These are phyloP conservation scores for Stramonita haemastoma DNA, from an alignment of 2,888 invertebrate genomes.

Conservation along the genomic window DNA sequence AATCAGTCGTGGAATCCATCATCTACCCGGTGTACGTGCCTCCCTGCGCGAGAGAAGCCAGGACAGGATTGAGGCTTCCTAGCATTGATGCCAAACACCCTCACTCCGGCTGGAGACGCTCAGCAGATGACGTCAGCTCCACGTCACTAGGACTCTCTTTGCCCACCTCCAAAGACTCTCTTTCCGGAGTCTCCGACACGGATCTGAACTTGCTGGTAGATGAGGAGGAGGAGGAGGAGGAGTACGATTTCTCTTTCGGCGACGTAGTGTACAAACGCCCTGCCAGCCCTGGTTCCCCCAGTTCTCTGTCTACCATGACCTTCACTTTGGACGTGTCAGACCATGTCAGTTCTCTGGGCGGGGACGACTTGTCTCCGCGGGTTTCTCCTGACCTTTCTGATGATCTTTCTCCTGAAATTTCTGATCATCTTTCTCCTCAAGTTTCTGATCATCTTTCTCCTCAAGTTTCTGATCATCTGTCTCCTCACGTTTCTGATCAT, in stretches of 20 bases:
- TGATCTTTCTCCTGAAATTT: neutral
- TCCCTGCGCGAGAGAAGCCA: slow-evolving; percentile 7
- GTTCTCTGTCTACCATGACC: neutral
- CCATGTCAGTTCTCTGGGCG: neutral
- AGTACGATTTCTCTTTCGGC: neutral
- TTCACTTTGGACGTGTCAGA: neutral
- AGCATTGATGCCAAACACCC: neutral
- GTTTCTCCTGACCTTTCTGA: neutral
- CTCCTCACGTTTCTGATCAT: neutral
- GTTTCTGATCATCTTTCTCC: neutral
- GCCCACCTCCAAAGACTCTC: neutral
- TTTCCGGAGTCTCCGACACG: neutral
- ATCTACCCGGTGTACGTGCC: slow-evolving; percentile 27
- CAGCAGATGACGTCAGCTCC: neutral
- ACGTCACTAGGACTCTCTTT: too few species aligned
- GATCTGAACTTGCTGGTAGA: neutral
- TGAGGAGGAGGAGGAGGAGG: neutral
- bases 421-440: neutral
- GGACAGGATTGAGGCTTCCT: neutral
- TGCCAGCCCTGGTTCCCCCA: neutral
- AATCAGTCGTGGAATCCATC: slow-evolving; percentile 20
- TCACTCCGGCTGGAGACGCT: neutral
- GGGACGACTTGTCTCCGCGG: neutral
- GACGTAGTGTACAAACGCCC: neutral
- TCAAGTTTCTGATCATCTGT: neutral